Percentiles rank a stretch among this genome's conserved stretches.
Evolutionary conservation across 2,888 invertebrate species (phyloP).

Genomic region (Orchesella flavescens): DNA sequence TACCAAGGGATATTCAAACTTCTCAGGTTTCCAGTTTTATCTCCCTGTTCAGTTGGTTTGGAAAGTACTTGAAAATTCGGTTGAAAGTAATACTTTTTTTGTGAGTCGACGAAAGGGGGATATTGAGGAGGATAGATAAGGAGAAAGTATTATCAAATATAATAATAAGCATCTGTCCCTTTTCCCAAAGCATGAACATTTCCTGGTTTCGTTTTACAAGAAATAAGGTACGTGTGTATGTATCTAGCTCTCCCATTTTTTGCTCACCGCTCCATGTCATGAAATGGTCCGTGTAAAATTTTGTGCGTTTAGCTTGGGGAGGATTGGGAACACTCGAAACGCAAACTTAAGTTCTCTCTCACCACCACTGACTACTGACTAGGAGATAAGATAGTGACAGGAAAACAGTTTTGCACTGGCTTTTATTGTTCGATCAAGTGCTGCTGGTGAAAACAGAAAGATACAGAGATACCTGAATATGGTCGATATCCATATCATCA

Average conservation of each 20-base stretch:
- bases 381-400: too few species aligned
- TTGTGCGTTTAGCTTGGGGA: too few species aligned
- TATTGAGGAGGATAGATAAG: conserved; percentile 20
- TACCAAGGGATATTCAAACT: background rate
- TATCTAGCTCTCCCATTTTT: background rate
- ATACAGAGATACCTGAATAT: too few species aligned
- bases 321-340: too few species aligned
- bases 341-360: too few species aligned
- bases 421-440: too few species aligned
- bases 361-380: too few species aligned
- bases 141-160: conserved; percentile 26
- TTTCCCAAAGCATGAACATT: conserved; percentile 43
- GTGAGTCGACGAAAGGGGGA: conserved; percentile 10
- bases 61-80: conserved; percentile 1
- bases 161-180: conserved; percentile 59
- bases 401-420: too few species aligned
- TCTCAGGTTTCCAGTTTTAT: background rate
- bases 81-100: background rate
- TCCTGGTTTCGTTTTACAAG: conserved; percentile 19
- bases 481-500: too few species aligned
- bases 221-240: conserved; percentile 13
- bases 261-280: conserved; percentile 7
- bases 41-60: background rate
- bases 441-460: too few species aligned
- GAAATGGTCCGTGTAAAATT: too few species aligned